Conservation (phyloP, 2,797 vertebrate genomes). For the Trematomus bernacchii region DNA sequence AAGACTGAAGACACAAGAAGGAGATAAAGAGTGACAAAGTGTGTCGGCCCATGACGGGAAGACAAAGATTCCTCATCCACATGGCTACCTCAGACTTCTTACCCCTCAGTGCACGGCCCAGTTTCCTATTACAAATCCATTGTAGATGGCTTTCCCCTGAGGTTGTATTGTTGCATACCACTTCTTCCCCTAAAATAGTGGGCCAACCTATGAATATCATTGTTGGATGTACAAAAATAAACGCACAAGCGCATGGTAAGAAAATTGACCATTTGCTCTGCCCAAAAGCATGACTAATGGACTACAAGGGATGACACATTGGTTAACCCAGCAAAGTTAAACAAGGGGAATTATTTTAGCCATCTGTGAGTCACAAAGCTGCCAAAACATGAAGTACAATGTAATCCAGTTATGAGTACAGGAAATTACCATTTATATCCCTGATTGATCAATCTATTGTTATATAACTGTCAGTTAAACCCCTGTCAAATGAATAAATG, state of each 20-base stretch:
- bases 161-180: slow-evolving; percentile 41
- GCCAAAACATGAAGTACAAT: background rate
- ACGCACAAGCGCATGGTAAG: background rate
- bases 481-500: background rate
- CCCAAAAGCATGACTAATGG: slow-evolving; percentile 12
- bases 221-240: slow-evolving; percentile 20
- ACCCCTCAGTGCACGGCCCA: slow-evolving; percentile 47
- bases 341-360: slow-evolving; percentile 10
- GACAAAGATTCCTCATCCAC: slow-evolving; percentile 44
- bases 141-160: slow-evolving; percentile 33
- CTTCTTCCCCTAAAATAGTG: slow-evolving; percentile 10
- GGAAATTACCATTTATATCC: background rate
- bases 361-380: slow-evolving; percentile 25
- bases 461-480: background rate
- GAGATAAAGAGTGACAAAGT: slow-evolving; percentile 14
- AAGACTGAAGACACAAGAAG: background rate
- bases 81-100: slow-evolving; percentile 33
- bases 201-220: slow-evolving; percentile 11
- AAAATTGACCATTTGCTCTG: background rate
- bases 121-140: slow-evolving; percentile 42
- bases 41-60: slow-evolving; percentile 1
- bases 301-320: slow-evolving; percentile 6
- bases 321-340: slow-evolving; percentile 15
- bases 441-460: background rate
- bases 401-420: background rate